Percentiles rank a stretch among this genome's conserved stretches.
These are phyloP conservation scores for Pseudochromis fuscus DNA, from an alignment of 2,797 vertebrate genomes.

Conservation along the genomic window DNA sequence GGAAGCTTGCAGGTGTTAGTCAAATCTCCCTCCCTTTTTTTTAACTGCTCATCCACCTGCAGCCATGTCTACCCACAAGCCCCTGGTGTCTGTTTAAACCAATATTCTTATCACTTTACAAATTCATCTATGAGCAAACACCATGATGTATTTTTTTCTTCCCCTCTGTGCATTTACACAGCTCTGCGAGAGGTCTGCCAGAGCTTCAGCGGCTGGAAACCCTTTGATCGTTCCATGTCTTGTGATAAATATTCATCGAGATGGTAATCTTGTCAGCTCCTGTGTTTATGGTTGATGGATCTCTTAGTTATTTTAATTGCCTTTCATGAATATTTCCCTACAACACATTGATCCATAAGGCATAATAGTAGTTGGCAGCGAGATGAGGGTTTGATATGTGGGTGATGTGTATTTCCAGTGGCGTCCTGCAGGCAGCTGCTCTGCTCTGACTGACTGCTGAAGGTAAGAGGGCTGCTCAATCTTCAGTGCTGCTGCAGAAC, in stretches of 20 bases:
- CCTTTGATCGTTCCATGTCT: slow-evolving; percentile 54
- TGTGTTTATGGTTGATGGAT: slow-evolving; percentile 61
- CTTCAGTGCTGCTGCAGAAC: slow-evolving; percentile 40
- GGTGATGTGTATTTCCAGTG: slow-evolving; percentile 49
- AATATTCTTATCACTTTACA: slow-evolving; percentile 55
- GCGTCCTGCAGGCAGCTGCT: slow-evolving; percentile 59
- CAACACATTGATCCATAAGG: slow-evolving; percentile 39
- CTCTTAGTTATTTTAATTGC: slow-evolving; percentile 70
- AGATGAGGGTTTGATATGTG: slow-evolving; percentile 43
- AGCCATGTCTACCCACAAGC: slow-evolving; percentile 29
- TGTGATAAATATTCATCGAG: slow-evolving; percentile 68
- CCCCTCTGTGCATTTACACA: slow-evolving; percentile 1
- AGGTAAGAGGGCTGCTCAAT: slow-evolving; percentile 62
- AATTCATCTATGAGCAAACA: slow-evolving; percentile 36
- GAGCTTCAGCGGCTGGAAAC: slow-evolving; percentile 23
- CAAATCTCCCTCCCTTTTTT: slow-evolving; percentile 37
- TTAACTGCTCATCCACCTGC: slow-evolving; percentile 33
- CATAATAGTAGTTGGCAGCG: slow-evolving; percentile 36
- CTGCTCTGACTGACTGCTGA: slow-evolving; percentile 64
- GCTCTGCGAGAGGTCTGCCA: slow-evolving; percentile 24
- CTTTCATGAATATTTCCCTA: slow-evolving; percentile 63
- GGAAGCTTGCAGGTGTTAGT: slow-evolving; percentile 40
- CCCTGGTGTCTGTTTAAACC: slow-evolving; percentile 55
- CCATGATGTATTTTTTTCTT: not conserved
- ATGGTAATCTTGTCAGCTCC: slow-evolving; percentile 67